A percentile compares a stretch with the other conserved stretches of the same genome.
phyloP scores from a whole-genome alignment of 2,888 invertebrate genomes.

The Lypha dubia region DNA sequence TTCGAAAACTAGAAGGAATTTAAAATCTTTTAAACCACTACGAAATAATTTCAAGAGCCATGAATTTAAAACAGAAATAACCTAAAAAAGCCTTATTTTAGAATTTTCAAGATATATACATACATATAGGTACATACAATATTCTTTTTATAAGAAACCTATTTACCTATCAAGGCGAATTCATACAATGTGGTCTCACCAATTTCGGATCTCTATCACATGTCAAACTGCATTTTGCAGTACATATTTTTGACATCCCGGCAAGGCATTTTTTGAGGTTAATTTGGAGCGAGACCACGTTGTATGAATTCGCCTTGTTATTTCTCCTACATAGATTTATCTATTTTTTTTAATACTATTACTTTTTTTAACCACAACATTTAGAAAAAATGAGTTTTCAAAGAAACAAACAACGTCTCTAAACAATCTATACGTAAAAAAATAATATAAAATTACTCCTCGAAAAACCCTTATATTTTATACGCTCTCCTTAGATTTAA shows the following conservation, averaged over 20 bases:
- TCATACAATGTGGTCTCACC: conserved; percentile 1
- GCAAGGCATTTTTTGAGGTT: too few species aligned
- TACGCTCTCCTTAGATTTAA: conserved; percentile 49
- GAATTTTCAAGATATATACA: conserved; percentile 4
- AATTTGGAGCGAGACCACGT: too few species aligned
- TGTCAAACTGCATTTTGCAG: too few species aligned
- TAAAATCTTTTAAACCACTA: conserved; percentile 23
- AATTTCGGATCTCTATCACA: too few species aligned
- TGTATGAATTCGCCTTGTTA: too few species aligned
- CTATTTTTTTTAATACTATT: too few species aligned
- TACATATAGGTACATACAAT: too few species aligned
- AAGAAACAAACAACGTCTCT: conserved; percentile 11
- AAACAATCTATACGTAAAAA: conserved; percentile 67
- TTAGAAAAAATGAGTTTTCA: conserved; percentile 25
- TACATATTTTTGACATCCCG: too few species aligned
- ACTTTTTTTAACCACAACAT: not conserved
- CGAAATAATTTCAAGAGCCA: conserved; percentile 6
- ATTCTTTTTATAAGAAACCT: not conserved
- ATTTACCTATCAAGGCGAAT: too few species aligned
- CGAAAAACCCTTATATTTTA: conserved; percentile 43
- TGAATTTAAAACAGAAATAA: not conserved
- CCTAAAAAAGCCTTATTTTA: not conserved
- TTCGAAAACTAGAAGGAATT: conserved; percentile 42
- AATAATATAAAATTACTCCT: conserved; percentile 41
- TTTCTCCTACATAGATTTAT: conserved; percentile 27